Conservation (phyloP, 1,140 invertebrate species). For the Luehdorfia chinensis region DNA sequence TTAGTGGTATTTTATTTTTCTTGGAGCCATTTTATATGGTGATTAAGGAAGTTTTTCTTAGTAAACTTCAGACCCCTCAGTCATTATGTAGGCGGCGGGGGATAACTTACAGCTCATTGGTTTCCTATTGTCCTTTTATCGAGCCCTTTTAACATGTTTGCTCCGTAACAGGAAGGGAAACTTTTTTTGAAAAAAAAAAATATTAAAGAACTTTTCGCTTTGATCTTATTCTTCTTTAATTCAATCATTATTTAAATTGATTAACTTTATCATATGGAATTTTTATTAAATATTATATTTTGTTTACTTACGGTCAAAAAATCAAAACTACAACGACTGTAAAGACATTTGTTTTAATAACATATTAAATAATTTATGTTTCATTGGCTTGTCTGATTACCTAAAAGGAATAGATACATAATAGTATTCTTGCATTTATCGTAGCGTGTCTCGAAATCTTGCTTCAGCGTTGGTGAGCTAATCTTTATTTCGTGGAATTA, state of each 20-base stretch:
- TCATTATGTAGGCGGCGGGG: constrained; percentile 38
- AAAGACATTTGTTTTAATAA: not conserved
- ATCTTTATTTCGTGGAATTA: too few relatives aligned
- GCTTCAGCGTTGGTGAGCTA: too few relatives aligned
- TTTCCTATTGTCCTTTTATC: constrained; percentile 50
- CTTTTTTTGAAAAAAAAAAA: constrained; percentile 8
- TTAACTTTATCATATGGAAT: not conserved
- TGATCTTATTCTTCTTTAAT: constrained; percentile 11
- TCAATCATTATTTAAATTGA: not conserved
- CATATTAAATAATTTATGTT: not conserved
- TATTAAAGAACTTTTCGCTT: constrained; percentile 10
- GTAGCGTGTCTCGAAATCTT: too few relatives aligned
- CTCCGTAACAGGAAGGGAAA: constrained; percentile 6
- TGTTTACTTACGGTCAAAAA: not conserved
- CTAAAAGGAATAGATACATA: too few relatives aligned
- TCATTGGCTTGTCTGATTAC: not conserved
- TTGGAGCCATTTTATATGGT: constrained; percentile 30
- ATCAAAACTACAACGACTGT: not conserved
- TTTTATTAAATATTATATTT: not conserved
- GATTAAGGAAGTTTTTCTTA: constrained; percentile 30
- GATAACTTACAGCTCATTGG: constrained; percentile 56
- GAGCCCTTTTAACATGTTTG: constrained; percentile 22
- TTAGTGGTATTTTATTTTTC: constrained; percentile 21
- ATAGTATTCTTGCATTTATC: too few relatives aligned
- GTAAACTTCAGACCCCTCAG: constrained; percentile 23